These are phyloP conservation scores for Nowickia ferox DNA, from an alignment of 2,888 invertebrate species.

Conservation along the genomic window DNA sequence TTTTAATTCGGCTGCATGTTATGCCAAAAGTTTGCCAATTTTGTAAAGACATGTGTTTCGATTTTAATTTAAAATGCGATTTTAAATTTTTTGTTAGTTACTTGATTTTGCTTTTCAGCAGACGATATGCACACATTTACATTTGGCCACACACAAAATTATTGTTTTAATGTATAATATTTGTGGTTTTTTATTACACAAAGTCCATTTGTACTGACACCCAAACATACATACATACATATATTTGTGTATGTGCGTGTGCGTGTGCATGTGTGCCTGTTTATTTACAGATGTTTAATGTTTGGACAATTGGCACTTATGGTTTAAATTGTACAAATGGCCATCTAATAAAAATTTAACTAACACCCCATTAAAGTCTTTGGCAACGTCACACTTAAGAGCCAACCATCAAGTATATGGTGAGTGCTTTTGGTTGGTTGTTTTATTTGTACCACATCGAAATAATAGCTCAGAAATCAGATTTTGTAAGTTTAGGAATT, in stretches of 20 bases:
- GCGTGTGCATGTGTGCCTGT: neutral
- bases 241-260: neutral
- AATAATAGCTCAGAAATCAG: neutral
- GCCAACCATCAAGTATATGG: neutral
- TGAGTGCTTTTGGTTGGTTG: neutral
- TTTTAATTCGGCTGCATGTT: too few relatives aligned
- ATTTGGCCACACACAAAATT: conserved; percentile 14
- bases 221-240: neutral
- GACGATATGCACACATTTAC: too few relatives aligned
- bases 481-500: too few relatives aligned
- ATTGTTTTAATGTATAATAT: conserved; percentile 27
- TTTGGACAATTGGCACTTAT: conserved; percentile 66
- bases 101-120: too few relatives aligned
- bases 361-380: conserved; percentile 47
- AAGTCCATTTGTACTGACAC: conserved; percentile 17
- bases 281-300: conserved; percentile 48
- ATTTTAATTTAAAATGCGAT: too few relatives aligned
- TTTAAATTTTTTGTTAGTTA: too few relatives aligned
- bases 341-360: conserved; percentile 64
- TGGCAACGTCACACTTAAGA: neutral
- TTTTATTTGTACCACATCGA: neutral
- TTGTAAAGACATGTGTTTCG: too few relatives aligned
- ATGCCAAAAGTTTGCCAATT: too few relatives aligned
- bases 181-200: conserved; percentile 27
- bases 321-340: conserved; percentile 53